These are phyloP conservation scores for Schizopygopsis malacanthus DNA, from an alignment of 2,797 vertebrate genomes.

Conservation along the genomic window DNA sequence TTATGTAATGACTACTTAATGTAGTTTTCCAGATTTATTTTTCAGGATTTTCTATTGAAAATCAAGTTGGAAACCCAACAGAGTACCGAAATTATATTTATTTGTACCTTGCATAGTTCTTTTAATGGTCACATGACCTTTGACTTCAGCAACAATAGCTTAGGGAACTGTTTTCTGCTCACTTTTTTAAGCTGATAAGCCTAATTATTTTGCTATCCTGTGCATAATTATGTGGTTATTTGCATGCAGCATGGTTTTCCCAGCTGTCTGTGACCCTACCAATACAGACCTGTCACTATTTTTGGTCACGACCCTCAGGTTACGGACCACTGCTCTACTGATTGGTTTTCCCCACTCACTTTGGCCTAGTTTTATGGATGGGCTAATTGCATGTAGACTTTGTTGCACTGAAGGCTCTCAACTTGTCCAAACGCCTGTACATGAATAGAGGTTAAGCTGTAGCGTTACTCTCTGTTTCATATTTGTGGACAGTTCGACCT, in stretches of 20 bases:
- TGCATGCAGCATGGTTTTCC: not conserved
- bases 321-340: slow-evolving; percentile 4
- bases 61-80: not conserved
- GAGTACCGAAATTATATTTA: not conserved
- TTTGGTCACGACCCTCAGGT: not conserved
- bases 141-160: not conserved
- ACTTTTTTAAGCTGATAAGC: not conserved
- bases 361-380: slow-evolving; percentile 30
- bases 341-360: slow-evolving; percentile 31
- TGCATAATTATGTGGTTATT: not conserved
- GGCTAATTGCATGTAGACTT: slow-evolving; percentile 6
- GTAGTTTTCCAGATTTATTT: not conserved
- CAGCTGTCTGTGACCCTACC: not conserved
- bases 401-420: slow-evolving; percentile 31
- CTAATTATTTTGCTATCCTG: slow-evolving; percentile 4
- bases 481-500: slow-evolving; percentile 14
- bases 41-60: not conserved
- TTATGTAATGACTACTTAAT: not conserved
- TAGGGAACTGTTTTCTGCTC: not conserved
- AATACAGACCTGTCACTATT: not conserved
- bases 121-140: not conserved
- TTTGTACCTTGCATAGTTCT: slow-evolving; percentile 4
- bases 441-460: slow-evolving; percentile 25
- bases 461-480: slow-evolving; percentile 21
- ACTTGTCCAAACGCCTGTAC: slow-evolving; percentile 29